A percentile compares a stretch with the other conserved stretches of the same genome.
Conservation (phyloP, 37 sponge, comb jelly and placozoan species). For the Halichondria panicea region DNA sequence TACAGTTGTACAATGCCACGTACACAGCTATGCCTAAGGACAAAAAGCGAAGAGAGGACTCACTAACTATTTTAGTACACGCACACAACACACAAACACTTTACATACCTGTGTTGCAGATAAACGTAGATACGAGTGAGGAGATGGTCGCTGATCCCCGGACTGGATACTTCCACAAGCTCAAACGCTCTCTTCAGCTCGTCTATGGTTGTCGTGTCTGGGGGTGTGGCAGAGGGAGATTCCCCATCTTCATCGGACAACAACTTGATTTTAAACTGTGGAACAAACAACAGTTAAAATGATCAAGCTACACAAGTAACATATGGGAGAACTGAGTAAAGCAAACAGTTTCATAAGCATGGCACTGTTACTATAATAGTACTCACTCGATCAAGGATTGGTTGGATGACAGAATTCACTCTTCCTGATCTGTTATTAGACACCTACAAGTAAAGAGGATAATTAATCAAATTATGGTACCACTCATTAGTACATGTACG, state of each 20-base stretch:
- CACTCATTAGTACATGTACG: not conserved
- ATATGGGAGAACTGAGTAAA: not conserved
- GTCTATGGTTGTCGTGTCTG: slow-evolving; percentile 49
- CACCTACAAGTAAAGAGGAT: too few relatives aligned
- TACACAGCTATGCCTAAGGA: too few relatives aligned
- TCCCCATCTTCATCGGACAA: not conserved
- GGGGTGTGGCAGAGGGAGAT: not conserved
- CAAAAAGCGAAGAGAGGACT: too few relatives aligned
- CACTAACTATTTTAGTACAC: too few relatives aligned
- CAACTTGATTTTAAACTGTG: not conserved
- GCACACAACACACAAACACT: too few relatives aligned
- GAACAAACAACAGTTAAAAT: not conserved
- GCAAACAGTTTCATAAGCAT: too few relatives aligned
- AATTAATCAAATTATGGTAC: too few relatives aligned
- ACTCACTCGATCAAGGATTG: too few relatives aligned
- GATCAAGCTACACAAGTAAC: not conserved
- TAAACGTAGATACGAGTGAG: slow-evolving; percentile 20
- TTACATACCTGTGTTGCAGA: slow-evolving; percentile 33
- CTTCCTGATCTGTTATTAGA: too few relatives aligned
- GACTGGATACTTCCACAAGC: slow-evolving; percentile 75
- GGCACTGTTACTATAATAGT: too few relatives aligned
- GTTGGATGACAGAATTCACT: too few relatives aligned
- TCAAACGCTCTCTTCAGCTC: slow-evolving; percentile 83
- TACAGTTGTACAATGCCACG: too few relatives aligned
- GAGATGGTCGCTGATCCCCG: slow-evolving; percentile 75